Conservation (phyloP, 2,113 vertebrate species). For the Engystomops pustulosus region DNA sequence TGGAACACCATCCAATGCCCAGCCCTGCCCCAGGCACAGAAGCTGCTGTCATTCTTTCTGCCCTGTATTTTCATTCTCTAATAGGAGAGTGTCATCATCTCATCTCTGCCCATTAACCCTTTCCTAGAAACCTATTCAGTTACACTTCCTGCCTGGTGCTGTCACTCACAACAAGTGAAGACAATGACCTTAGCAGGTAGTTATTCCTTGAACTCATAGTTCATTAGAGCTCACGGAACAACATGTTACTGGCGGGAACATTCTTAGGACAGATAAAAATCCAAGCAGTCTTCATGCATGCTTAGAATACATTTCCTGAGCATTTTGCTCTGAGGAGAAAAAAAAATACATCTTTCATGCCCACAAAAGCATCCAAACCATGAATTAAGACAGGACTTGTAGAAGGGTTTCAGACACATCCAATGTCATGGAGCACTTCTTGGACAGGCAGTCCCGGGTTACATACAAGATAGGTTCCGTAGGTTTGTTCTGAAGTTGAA, state of each 20-base stretch:
- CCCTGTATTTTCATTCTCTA: constrained; percentile 35
- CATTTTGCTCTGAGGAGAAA: background rate
- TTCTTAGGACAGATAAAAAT: background rate
- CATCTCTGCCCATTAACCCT: constrained; percentile 20
- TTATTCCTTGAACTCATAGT: constrained; percentile 38
- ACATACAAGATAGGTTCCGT: too few relatives aligned
- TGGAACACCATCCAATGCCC: background rate
- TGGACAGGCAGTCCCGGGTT: too few relatives aligned
- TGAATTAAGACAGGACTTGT: too few relatives aligned
- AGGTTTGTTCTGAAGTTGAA: too few relatives aligned
- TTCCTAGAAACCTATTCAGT: background rate
- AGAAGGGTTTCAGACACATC: too few relatives aligned
- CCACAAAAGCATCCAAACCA: too few relatives aligned
- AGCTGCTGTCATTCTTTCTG: constrained; percentile 36
- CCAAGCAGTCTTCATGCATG: background rate
- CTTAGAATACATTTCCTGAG: background rate
- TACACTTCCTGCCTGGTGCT: background rate
- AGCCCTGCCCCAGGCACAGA: constrained; percentile 16
- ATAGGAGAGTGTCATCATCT: constrained; percentile 14
- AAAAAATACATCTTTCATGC: too few relatives aligned
- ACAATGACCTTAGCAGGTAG: constrained; percentile 42
- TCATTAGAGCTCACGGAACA: background rate
- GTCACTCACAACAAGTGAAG: constrained; percentile 15
- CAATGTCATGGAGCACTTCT: too few relatives aligned
- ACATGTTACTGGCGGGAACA: background rate